Conservation (phyloP, 2,797 vertebrate species). For the Hypotaenidia philippensis region DNA sequence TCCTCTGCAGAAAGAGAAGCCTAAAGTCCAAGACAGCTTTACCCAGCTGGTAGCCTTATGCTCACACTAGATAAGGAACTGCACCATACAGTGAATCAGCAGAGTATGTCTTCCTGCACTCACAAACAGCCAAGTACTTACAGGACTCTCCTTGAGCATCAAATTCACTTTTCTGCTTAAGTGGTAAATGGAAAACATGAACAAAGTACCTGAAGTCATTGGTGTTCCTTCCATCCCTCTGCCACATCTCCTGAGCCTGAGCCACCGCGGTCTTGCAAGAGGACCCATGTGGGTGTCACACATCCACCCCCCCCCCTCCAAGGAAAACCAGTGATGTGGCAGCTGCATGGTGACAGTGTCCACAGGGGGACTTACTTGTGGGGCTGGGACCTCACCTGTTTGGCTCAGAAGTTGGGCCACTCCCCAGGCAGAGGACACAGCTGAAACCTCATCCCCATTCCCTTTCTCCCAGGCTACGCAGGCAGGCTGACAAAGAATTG, state of each 20-base stretch:
- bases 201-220: neutral
- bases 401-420: neutral
- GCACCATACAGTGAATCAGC: neutral
- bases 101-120: neutral
- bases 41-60: neutral
- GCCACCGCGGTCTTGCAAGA: neutral
- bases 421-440: neutral
- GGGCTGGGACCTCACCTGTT: neutral
- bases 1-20: neutral
- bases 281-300: neutral
- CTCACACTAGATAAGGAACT: neutral
- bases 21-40: neutral
- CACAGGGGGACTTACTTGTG: neutral
- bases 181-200: neutral
- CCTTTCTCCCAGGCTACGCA: neutral
- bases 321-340: neutral
- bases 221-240: neutral
- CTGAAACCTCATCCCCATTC: neutral
- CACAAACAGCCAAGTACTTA: neutral
- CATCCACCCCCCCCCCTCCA: accelerated
- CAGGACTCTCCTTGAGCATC: neutral
- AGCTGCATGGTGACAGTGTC: neutral
- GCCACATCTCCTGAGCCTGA: neutral
- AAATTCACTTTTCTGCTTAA: neutral
- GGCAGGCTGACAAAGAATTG: neutral